Evolutionary conservation across 2,113 vertebrate genomes (phyloP).

Genomic region (Cinclus mexicanus): DNA sequence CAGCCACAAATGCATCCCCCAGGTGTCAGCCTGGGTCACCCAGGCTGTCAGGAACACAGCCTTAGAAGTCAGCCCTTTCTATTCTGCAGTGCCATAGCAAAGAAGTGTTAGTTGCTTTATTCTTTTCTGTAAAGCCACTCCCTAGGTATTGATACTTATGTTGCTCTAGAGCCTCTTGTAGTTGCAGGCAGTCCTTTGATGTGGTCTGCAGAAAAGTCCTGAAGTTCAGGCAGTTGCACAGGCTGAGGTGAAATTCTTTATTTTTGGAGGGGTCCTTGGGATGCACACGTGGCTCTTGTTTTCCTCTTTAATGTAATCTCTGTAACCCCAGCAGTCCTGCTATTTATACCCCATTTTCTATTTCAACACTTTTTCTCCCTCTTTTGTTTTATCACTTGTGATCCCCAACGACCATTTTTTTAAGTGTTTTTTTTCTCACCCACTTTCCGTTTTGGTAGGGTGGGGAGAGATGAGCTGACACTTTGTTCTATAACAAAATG

Average conservation of each 20-base stretch:
- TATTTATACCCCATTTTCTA: neutral
- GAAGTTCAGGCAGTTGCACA: neutral
- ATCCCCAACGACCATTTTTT: neutral
- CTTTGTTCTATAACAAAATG: neutral
- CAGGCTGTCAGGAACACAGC: neutral
- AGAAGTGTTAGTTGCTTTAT: neutral
- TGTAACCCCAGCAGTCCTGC: neutral
- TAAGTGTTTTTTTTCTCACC: neutral
- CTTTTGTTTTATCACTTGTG: neutral
- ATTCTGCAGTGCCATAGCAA: neutral
- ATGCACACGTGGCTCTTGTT: neutral
- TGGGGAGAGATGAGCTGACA: neutral
- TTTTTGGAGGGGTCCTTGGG: neutral
- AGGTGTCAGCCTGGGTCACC: fast-evolving
- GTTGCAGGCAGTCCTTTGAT: neutral
- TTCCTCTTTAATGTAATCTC: neutral
- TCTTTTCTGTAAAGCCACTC: neutral
- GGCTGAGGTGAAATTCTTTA: neutral
- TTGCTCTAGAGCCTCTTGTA: neutral
- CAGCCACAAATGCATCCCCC: fast-evolving
- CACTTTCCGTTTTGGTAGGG: neutral
- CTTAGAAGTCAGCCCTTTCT: neutral
- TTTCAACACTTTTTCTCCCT: neutral
- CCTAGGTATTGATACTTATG: neutral
- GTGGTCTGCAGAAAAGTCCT: neutral